A percentile compares a stretch with the other conserved stretches of the same genome.
These are phyloP conservation scores for Acanthurus tractus DNA, from an alignment of 2,797 vertebrate species.

Conservation along the genomic window DNA sequence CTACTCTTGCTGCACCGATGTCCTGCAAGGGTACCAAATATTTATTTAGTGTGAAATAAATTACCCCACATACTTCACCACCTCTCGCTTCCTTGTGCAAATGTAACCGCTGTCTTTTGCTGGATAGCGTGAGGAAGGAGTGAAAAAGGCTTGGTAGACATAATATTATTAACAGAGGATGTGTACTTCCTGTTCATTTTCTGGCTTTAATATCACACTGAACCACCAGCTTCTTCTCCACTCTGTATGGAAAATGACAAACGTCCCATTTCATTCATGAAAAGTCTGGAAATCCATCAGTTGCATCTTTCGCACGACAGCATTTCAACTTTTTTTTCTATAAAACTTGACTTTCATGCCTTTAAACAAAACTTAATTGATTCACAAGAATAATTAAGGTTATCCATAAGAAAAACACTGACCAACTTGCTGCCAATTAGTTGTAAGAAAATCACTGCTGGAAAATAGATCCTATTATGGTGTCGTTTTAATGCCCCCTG, in stretches of 20 bases:
- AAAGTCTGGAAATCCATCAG: conserved; percentile 13
- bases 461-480: background rate
- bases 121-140: conserved; percentile 32
- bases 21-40: conserved; percentile 9
- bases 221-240: conserved; percentile 16
- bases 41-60: conserved; percentile 37
- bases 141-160: conserved; percentile 57
- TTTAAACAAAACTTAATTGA: background rate
- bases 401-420: background rate
- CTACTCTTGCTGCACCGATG: background rate
- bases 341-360: background rate
- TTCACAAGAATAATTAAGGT: background rate
- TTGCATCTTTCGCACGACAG: background rate
- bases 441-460: background rate
- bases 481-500: background rate
- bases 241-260: conserved; percentile 34
- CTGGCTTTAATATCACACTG: conserved; percentile 41
- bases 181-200: conserved; percentile 51
- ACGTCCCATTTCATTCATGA: conserved; percentile 28
- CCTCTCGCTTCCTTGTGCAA: conserved; percentile 2
- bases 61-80: conserved; percentile 9
- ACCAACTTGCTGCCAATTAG: no score
- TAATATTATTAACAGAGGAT: conserved; percentile 68
- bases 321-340: background rate
- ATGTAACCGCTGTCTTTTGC: conserved; percentile 22